Percentiles rank a stretch among this genome's conserved stretches.
Conservation (phyloP, 1,140 invertebrate species). For the Drusus annulatus region DNA sequence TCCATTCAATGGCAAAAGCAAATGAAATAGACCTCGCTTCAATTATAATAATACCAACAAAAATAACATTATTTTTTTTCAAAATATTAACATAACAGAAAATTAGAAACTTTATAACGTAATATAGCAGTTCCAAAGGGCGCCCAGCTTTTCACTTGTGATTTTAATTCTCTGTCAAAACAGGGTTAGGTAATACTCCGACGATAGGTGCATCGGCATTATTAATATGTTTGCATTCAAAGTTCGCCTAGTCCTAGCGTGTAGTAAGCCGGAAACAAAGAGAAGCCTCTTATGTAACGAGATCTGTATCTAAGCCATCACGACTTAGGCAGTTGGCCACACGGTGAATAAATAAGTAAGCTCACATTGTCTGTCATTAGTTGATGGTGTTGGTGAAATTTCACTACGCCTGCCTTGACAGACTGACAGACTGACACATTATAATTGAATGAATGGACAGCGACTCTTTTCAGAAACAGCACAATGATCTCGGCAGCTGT, state of each 20-base stretch:
- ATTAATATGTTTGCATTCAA: constrained; percentile 19
- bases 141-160: no score
- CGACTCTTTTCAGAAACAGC: neutral
- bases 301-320: constrained; percentile 14
- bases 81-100: no score
- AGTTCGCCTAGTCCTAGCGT: constrained; percentile 12
- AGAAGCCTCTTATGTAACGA: constrained; percentile 35
- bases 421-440: no score
- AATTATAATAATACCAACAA: no score
- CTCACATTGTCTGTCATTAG: constrained; percentile 10
- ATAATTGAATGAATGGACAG: constrained; percentile 16
- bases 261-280: constrained; percentile 21
- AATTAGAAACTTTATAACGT: no score
- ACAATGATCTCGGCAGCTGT: neutral
- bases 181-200: no score
- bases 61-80: no score
- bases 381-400: constrained; percentile 13
- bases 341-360: neutral
- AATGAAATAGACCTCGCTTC: no score
- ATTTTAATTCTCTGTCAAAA: no score
- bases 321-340: constrained; percentile 5
- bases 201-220: no score
- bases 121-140: no score
- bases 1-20: no score
- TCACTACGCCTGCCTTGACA: constrained; percentile 31